phyloP scores from a whole-genome alignment of 2,797 vertebrate genomes.

The Sebastes minor region DNA sequence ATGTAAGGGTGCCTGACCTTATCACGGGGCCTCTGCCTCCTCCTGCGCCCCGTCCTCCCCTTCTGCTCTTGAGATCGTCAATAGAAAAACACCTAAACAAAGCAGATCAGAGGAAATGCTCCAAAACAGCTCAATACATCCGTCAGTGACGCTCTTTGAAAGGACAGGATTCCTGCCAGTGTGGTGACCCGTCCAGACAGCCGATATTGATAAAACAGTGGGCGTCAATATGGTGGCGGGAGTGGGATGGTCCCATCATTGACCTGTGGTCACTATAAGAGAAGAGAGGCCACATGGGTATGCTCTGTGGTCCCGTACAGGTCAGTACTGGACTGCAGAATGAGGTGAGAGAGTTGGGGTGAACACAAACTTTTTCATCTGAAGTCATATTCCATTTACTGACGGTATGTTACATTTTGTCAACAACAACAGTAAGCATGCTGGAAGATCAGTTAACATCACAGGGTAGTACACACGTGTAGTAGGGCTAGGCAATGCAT shows the following conservation, averaged over 20 bases:
- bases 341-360: background rate
- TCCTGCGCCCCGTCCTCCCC: slow-evolving; percentile 25
- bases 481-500: too few relatives aligned
- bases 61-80: slow-evolving; percentile 44
- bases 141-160: slow-evolving; percentile 57
- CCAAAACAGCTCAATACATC: slow-evolving; percentile 70
- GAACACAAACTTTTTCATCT: background rate
- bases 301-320: background rate
- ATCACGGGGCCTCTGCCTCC: slow-evolving; percentile 50
- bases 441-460: background rate
- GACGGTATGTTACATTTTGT: background rate
- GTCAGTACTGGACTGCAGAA: background rate
- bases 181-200: slow-evolving; percentile 48
- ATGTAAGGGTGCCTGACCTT: slow-evolving; percentile 69
- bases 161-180: slow-evolving; percentile 43
- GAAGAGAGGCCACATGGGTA: background rate
- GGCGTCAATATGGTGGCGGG: slow-evolving; percentile 13
- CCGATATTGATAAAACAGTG: slow-evolving; percentile 40
- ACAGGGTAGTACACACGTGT: background rate
- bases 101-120: slow-evolving; percentile 68
- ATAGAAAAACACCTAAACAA: slow-evolving; percentile 40
- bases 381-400: background rate
- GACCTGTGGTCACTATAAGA: slow-evolving; percentile 35
- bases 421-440: background rate
- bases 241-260: slow-evolving; percentile 22